Percentiles rank a stretch among this genome's conserved stretches.
Evolutionary conservation across 2,113 vertebrate genomes (phyloP).

Genomic region (Neotragus pygmaeus): DNA sequence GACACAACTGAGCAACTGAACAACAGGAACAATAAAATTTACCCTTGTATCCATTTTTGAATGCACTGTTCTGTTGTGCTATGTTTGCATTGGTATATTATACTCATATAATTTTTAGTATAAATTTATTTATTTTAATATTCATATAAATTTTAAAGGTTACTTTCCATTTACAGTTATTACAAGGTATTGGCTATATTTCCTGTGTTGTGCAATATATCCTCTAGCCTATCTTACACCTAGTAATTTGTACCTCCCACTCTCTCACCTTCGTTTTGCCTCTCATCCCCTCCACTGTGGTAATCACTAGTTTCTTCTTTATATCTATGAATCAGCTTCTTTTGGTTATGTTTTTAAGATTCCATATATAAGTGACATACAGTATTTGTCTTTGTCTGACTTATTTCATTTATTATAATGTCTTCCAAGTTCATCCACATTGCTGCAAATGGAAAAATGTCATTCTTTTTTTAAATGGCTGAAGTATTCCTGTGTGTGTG

Average conservation of each 20-base stretch:
- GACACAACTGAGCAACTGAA: not conserved
- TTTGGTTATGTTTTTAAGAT: not conserved
- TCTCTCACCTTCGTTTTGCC: not conserved
- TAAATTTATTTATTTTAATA: not conserved
- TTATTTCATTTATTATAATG: not conserved
- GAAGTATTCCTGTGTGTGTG: not conserved
- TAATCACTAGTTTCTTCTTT: not conserved
- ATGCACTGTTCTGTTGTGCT: not conserved
- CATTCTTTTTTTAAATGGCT: not conserved
- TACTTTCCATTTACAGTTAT: not conserved
- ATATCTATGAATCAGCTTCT: not conserved
- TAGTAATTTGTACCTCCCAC: not conserved
- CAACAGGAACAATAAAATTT: not conserved
- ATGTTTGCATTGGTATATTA: not conserved
- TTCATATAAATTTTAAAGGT: not conserved
- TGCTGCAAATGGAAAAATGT: not conserved
- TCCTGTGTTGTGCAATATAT: not conserved
- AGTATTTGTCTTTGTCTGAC: not conserved
- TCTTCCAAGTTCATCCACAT: not conserved
- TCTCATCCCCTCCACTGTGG: not conserved
- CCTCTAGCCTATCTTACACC: not conserved
- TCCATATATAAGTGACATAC: not conserved
- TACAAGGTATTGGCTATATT: not conserved
- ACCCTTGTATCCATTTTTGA: not conserved
- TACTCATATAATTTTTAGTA: not conserved